Conservation (phyloP, 2,797 vertebrate species). For the Lophius americanus region DNA sequence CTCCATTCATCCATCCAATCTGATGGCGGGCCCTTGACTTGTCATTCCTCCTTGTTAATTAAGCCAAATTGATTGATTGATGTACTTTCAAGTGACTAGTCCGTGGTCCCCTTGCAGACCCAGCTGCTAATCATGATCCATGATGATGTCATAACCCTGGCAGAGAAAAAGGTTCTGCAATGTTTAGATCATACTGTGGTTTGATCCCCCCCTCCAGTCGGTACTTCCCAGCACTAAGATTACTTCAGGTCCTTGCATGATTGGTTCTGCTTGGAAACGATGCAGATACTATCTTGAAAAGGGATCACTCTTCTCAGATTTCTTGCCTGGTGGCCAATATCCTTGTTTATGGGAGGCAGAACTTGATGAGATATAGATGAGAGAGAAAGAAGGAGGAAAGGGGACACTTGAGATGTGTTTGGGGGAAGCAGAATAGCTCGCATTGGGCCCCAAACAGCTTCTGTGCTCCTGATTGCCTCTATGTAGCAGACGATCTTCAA, state of each 20-base stretch:
- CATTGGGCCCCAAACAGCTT: slow-evolving; percentile 51
- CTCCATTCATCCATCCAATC: slow-evolving; percentile 44
- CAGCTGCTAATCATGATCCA: slow-evolving; percentile 63
- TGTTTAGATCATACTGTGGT: background rate
- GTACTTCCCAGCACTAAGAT: slow-evolving; percentile 15
- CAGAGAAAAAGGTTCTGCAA: background rate
- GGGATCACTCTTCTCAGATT: slow-evolving; percentile 52
- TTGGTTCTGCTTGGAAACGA: slow-evolving; percentile 49
- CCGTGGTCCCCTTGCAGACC: slow-evolving; percentile 42
- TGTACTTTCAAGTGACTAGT: slow-evolving; percentile 61
- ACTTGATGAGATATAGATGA: slow-evolving; percentile 66
- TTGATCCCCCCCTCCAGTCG: background rate
- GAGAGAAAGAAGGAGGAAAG: slow-evolving; percentile 20
- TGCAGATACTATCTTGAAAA: slow-evolving; percentile 46
- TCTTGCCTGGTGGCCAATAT: slow-evolving; percentile 52
- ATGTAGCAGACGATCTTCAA: slow-evolving; percentile 63
- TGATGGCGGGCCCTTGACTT: slow-evolving; percentile 24
- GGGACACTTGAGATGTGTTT: slow-evolving; percentile 60
- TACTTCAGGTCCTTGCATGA: slow-evolving; percentile 37
- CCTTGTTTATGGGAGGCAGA: slow-evolving; percentile 52
- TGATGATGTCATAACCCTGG: slow-evolving; percentile 15
- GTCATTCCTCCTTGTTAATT: slow-evolving; percentile 68
- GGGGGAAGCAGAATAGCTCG: slow-evolving; percentile 48
- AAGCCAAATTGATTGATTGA: slow-evolving; percentile 72
- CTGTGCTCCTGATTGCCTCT: slow-evolving; percentile 67